Percentiles rank a stretch among this genome's conserved stretches.
Evolutionary conservation across 2,888 invertebrate genomes (phyloP).

Genomic region (Brenthis hecate): DNA sequence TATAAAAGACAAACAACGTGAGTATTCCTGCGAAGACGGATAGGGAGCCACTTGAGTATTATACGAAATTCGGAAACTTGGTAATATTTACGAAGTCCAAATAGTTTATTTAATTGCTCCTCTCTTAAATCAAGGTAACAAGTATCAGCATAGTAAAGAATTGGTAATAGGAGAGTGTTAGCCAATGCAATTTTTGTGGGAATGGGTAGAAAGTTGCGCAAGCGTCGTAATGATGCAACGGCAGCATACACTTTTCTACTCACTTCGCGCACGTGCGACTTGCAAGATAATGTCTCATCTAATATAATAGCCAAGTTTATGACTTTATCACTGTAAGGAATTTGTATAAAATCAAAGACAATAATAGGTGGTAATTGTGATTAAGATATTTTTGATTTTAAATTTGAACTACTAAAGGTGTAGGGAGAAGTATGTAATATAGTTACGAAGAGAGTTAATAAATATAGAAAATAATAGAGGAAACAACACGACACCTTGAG

Average conservation of each 20-base stretch:
- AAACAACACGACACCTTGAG: too few relatives aligned
- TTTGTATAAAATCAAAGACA: too few relatives aligned
- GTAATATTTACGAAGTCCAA: conserved; percentile 3
- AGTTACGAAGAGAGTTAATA: too few relatives aligned
- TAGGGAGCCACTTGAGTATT: conserved; percentile 3
- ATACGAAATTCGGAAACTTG: neutral
- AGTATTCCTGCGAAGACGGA: neutral
- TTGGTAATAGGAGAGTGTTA: neutral
- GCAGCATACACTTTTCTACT: neutral
- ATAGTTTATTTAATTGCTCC: conserved; percentile 1
- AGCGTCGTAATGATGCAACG: neutral
- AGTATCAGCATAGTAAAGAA: conserved; percentile 5
- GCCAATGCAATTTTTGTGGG: conserved; percentile 4
- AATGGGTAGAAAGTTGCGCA: neutral
- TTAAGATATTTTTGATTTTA: too few relatives aligned
- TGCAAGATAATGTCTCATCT: too few relatives aligned
- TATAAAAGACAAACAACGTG: too few relatives aligned
- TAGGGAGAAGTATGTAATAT: too few relatives aligned
- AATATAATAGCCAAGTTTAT: too few relatives aligned
- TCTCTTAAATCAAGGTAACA: conserved; percentile 2
- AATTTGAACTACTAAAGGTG: too few relatives aligned
- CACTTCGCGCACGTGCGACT: neutral
- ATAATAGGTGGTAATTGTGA: too few relatives aligned
- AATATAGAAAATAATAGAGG: too few relatives aligned
- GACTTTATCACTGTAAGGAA: too few relatives aligned